Evolutionary conservation across 2,797 vertebrate species (phyloP), one percentile per base, ranked within the genome.

Genomic region (Poecilia velifera): DNA sequence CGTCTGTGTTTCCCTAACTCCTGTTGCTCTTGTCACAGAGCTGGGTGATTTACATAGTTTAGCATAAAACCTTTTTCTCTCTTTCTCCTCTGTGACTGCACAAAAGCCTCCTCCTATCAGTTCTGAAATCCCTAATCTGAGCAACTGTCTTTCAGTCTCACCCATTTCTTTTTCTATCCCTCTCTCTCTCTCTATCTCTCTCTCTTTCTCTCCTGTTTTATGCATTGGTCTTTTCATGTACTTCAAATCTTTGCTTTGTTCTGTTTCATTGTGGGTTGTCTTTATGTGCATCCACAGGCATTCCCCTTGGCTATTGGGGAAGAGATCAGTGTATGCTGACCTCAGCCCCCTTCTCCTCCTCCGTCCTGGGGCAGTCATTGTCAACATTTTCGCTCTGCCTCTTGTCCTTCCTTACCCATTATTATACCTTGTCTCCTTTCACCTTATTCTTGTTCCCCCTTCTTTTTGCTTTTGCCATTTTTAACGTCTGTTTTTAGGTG

Each of bases 21-120:
- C 91, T 93, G 91, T 92, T 88, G 93, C 92, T 90, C 91, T 95
- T 94, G 91, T 94, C 93, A 94, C 92, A 89, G 90, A 94, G 86
- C 85, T 71, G 81, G 72, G 39, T 90, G 75, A 95, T 96, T 95
- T 95, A 89, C 95, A 96, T 96, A 96, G 93, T 95, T 96, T 96
- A 95, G 91, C 94, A 96, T 95, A 94, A 95, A 94, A 91, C 90
- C 91, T 91, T 88, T 89, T 85, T 90, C 88, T 91, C 87, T 83
- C 68, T 89, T 91, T 87, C 92, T 90, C 92, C 92, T 91, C 92
- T 93, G 93, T 90, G 94, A 88, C 93, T 93, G 90, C 91, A 95
- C 91, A 95, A 95, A 94, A 93, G 93, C 91, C 90, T 91, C 88
- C 87, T 90, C 90, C 94, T 94, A 94, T 95, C 95, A 90, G 82